These are phyloP conservation scores for Sitta europaea DNA, from an alignment of 2,113 vertebrate species.

Conservation along the genomic window DNA sequence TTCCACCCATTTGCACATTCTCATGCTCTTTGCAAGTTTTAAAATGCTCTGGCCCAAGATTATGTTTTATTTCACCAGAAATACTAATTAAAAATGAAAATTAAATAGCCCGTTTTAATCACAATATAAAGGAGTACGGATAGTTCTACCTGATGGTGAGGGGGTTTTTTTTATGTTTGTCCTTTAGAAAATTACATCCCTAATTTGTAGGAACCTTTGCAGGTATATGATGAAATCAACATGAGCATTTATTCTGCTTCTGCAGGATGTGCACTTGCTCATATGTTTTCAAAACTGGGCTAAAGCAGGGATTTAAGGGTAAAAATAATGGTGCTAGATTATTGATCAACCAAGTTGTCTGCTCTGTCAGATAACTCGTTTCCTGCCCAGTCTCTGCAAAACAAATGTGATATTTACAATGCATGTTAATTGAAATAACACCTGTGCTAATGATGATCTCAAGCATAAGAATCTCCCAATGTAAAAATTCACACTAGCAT, in stretches of 20 bases:
- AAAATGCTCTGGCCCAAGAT: not conserved
- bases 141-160: not conserved
- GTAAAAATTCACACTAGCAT: not conserved
- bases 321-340: not conserved
- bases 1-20: not conserved
- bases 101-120: not conserved
- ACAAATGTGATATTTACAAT: not conserved
- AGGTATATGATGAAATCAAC: not conserved
- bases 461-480: not conserved
- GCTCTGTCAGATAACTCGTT: not conserved
- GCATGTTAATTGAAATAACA: not conserved
- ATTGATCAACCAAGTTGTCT: not conserved
- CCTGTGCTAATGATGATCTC: not conserved
- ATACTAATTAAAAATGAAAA: not conserved
- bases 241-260: not conserved
- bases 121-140: not conserved
- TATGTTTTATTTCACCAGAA: not conserved
- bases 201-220: not conserved
- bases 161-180: accelerated
- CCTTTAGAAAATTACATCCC: not conserved
- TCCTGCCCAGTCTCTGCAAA: not conserved
- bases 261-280: not conserved
- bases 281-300: not conserved
- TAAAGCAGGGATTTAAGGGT: not conserved
- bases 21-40: not conserved